Conservation (phyloP, 2,888 invertebrate species). For the Polymixis flavicincta region DNA sequence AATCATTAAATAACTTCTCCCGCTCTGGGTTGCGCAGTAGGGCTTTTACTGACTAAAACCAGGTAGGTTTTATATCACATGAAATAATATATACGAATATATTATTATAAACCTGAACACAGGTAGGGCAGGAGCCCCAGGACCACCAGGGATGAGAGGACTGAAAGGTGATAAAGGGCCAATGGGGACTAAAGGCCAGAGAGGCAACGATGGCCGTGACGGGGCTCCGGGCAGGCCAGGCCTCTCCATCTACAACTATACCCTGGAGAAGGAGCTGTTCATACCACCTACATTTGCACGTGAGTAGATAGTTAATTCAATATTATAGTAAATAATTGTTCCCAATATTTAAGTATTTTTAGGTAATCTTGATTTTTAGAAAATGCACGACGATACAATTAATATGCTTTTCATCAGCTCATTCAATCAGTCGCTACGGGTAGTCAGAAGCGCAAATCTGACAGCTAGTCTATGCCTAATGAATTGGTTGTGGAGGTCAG, state of each 20-base stretch:
- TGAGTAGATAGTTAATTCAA: slow-evolving; percentile 70
- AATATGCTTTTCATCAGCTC: neutral
- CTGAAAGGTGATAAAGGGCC: slow-evolving; percentile 93
- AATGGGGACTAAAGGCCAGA: slow-evolving; percentile 93
- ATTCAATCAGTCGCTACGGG: neutral
- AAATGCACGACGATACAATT: neutral
- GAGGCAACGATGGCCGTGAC: slow-evolving; percentile 94
- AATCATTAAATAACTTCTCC: no score
- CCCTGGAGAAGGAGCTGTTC: slow-evolving; percentile 92
- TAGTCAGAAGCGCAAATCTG: neutral
- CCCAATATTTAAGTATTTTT: no score
- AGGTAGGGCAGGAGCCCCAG: slow-evolving; percentile 92
- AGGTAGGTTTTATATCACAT: neutral
- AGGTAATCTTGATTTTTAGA: neutral
- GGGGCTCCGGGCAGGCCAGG: slow-evolving; percentile 95
- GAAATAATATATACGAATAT: neutral
- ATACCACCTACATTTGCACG: slow-evolving; percentile 96
- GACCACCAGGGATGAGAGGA: slow-evolving; percentile 93
- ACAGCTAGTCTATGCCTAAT: neutral
- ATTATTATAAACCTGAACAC: slow-evolving; percentile 24
- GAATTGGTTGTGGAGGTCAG: neutral
- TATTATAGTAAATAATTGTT: no score
- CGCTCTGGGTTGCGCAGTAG: no score
- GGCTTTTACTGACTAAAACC: no score
- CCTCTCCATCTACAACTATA: slow-evolving; percentile 94